Base-by-base conservation (phyloP, 2,888 invertebrate genomes). In the Diaprepes abbreviatus region DNA sequence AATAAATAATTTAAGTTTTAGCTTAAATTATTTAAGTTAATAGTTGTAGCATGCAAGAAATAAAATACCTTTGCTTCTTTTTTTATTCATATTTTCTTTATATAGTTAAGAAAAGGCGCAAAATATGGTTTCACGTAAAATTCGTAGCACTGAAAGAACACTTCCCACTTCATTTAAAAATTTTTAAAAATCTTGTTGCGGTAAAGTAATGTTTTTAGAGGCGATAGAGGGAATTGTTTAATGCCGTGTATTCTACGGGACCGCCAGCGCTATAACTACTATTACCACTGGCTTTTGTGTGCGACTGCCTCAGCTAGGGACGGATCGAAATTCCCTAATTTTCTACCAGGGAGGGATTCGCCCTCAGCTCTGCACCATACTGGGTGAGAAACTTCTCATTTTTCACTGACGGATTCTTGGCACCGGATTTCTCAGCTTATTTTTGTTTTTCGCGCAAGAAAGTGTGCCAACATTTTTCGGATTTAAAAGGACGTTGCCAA, bases 81-180 rank as follows among this genome's bases (percentile, higher is more conserved):
- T 70, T 59, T 63, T 72, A 48, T 70, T 72, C 72, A 72, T 72
- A 70, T 72, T 72, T 54, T 66, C 66, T 65, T 63, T 60, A 68
- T 67, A 43, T 64, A 67, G 35, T 65, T 43, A 54, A 60, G 45
- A 16, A 63, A 45, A 10, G 55, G n/a, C 55, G 62, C 63, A 62
- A 67, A 67, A 58, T 63, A 31, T 43, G 45, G 55, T 60, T 59
- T 58, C 45, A 43, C 58, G 65, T 52, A 45, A 50, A 43, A 58
- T 21, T 38, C 40, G 59, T 45, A 59, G 58, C 67, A 67, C 67
- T 68, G 63, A 52, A 40, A 58, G 40, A 50, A 31, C 63, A 70
- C 70, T 43, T 12, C 35, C 38, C 65, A 72, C 72, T 62, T 60
- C 72, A 72, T 72, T 72, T 66, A 66, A 69, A 66, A 57, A 17